Percentiles rank a stretch among this genome's conserved stretches.
Conservation (phyloP, 64 coral and sea anemone genomes). For the Montipora cactus region DNA sequence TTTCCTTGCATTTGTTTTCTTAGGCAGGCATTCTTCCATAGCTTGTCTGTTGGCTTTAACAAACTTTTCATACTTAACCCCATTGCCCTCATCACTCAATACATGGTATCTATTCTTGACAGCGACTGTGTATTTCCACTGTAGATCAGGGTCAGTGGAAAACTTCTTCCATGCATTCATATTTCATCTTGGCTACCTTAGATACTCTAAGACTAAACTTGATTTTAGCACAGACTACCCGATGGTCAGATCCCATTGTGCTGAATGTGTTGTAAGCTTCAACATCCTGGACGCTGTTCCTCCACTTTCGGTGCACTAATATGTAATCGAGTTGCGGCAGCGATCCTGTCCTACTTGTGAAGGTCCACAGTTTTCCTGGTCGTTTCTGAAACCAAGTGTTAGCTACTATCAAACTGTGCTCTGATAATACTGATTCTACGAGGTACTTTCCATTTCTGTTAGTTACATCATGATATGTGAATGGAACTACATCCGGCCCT, state of each 20-base stretch:
- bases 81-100: slow-evolving; percentile 13
- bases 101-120: slow-evolving; percentile 29
- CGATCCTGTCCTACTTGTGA: not conserved
- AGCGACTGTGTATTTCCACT: slow-evolving; percentile 8
- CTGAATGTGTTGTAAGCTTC: slow-evolving; percentile 36
- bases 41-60: slow-evolving; percentile 49
- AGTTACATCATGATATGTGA: slow-evolving; percentile 38
- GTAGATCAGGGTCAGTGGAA: not conserved
- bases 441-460: slow-evolving; percentile 60
- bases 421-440: slow-evolving; percentile 13
- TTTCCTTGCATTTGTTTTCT: slow-evolving; percentile 42
- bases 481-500: slow-evolving; percentile 31
- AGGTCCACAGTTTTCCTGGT: slow-evolving; percentile 26
- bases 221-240: slow-evolving; percentile 35
- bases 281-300: slow-evolving; percentile 25
- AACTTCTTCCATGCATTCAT: slow-evolving; percentile 42
- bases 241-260: slow-evolving; percentile 28
- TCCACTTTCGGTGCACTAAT: slow-evolving; percentile 13
- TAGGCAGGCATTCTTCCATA: slow-evolving; percentile 56
- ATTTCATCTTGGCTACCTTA: slow-evolving; percentile 20
- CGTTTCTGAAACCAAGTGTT: slow-evolving; percentile 42
- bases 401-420: slow-evolving; percentile 10
- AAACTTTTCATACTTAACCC: slow-evolving; percentile 60
- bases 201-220: slow-evolving; percentile 8
- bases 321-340: slow-evolving; percentile 46